Evolutionary conservation across 2,113 vertebrate species (phyloP).

Genomic region (Lophochroa leadbeateri): DNA sequence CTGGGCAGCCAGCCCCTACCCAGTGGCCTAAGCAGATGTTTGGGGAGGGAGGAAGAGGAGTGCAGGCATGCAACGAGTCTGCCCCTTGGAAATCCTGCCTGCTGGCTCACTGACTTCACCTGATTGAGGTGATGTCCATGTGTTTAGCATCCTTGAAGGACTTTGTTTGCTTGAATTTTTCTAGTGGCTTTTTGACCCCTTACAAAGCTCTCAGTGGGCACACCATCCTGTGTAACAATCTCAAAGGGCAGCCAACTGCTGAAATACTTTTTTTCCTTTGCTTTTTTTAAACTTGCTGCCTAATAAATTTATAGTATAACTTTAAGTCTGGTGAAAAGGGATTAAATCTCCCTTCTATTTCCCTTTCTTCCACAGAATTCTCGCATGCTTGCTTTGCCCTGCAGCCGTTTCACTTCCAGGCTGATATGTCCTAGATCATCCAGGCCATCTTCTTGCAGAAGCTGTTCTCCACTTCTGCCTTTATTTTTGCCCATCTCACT

Average conservation of each 20-base stretch:
- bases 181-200: neutral
- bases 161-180: neutral
- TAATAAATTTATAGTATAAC: neutral
- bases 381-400: fast-evolving
- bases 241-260: neutral
- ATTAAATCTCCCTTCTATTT: neutral
- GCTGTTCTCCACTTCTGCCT: neutral
- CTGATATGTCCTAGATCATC: neutral
- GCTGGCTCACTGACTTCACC: neutral
- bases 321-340: neutral
- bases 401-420: neutral
- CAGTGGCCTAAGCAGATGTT: neutral
- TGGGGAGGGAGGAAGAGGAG: neutral
- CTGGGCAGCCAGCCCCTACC: neutral
- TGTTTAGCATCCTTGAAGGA: neutral
- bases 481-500: neutral
- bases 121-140: neutral
- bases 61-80: fast-evolving
- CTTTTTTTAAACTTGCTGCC: neutral
- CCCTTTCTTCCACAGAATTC: neutral
- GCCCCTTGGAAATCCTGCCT: neutral
- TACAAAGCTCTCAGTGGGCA: neutral
- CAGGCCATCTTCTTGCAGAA: neutral
- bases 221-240: neutral
- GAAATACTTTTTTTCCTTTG: neutral